phyloP scores from a whole-genome alignment of 2,113 vertebrate genomes.

The Campylomormyrus tamandua region DNA sequence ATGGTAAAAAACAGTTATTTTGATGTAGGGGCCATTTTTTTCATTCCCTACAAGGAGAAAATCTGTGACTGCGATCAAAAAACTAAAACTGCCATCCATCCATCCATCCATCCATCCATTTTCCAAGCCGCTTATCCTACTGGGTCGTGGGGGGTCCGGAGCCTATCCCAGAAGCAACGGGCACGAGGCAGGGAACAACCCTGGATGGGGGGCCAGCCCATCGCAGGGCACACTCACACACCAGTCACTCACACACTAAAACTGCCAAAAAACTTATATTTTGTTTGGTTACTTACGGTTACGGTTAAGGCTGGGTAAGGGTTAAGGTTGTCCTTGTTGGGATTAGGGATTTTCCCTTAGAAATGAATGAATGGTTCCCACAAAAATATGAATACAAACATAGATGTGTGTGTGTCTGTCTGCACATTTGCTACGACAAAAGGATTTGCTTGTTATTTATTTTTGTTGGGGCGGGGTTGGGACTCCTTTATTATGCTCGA shows the following conservation, averaged over 20 bases:
- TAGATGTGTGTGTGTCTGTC: not conserved
- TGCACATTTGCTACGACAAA: not conserved
- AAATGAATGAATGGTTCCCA: not conserved
- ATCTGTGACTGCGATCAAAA: not conserved
- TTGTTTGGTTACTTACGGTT: not conserved
- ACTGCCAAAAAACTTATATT: not conserved
- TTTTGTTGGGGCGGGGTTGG: not conserved
- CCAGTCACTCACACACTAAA: no score
- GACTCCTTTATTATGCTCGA: not conserved
- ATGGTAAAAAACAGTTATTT: no score
- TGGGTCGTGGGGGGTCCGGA: no score
- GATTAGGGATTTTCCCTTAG: not conserved
- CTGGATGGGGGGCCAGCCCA: no score
- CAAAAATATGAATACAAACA: not conserved
- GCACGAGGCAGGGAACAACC: no score
- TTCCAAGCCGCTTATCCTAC: no score
- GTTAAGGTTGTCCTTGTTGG: not conserved
- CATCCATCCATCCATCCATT: no score
- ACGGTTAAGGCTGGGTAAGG: not conserved
- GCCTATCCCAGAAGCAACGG: no score
- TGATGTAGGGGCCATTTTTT: no score
- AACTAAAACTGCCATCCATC: not conserved
- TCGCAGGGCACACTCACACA: no score
- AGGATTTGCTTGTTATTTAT: not conserved
- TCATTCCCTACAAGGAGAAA: no score